Evolutionary conservation across 2,113 vertebrate species (phyloP), one percentile per base, ranked within the genome.

Genomic region (Pithys albifrons): DNA sequence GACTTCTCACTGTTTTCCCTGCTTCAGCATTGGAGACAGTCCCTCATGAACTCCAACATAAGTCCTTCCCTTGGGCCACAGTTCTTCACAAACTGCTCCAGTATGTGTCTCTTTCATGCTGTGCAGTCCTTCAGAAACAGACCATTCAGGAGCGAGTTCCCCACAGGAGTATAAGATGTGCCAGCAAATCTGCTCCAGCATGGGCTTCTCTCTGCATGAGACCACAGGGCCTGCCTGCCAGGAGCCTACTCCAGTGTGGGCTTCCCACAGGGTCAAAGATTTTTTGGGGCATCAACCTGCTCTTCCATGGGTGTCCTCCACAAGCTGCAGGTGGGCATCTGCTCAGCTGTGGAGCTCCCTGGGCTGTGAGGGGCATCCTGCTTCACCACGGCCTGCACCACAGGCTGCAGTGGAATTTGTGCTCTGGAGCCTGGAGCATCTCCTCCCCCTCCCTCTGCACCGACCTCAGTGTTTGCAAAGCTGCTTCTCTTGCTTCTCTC

Each of bases 11-110:
- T 35, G 6, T 41, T 70, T 35, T 25, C 24, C 7, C 29, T 35
- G 24, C n/a, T 83, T 27, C n/a, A 35, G 14, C 11, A n/a, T 4
- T n/a, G 16, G n/a, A 61, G n/a, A 39, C 19, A 54, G 39, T 5
- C 9, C 4, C 2, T 12, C n/a, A 41, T 0, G 1, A n/a, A 54
- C 29, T 52, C 12, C 29, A 61, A 3, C 19, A 48, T 0, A 39
- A 14, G 7, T 75, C 39, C 8, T 75, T 75, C n/a, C 39, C 39
- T n/a, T 9, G 33, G 39, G 8, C 37, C 59, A 12, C 19, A 67
- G 23, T 8, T 46, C 23, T 59, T 33, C 45, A 37, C 2, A 7
- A 52, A 59, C 33, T 66, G 22, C 15, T 66, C 14, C 31, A 51
- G 18, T 10, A 18, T 66, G 20, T 14, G 14, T 45, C 12, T 6